Base-by-base conservation (phyloP, 2,888 invertebrate genomes). In the Aromia moschata region DNA sequence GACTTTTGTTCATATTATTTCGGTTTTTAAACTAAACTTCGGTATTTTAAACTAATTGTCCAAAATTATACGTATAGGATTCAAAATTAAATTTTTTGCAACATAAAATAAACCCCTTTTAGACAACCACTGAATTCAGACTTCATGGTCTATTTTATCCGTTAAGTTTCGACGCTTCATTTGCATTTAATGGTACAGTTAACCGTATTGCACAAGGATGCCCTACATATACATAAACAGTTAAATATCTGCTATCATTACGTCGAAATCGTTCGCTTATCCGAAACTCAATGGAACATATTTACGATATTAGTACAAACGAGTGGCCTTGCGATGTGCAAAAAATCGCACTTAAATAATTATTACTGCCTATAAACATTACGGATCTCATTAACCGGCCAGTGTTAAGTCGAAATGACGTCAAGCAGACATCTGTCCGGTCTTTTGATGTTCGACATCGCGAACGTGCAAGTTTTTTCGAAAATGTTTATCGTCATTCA, bases 351-450 rank as follows among this genome's bases (percentile, higher is more conserved):
- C 36, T 47, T 47, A 36, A 47, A 37, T 47, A 37, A 18, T 37
- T 47, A 37, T 47, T 47, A 49, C 25, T 37, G 37, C 20, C 30
- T 49, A 40, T 49, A 49, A 49, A 49, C 37, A 49, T 47, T 49
- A 49, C 20, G 25, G 25, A 36, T 47, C 49, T 37, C 20, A 38
- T 49, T 49, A 49, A 49, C 36, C 38, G 5, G 49, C 49, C 5
- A 38, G 16, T 49, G 49, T 38, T 38, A 38, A 20, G 20, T 33
- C 2, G 47, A 14, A 12, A 12, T 49, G 47, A 49, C 49, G 49
- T 38, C 38, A 38, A 18, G 9, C 33, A 30, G 20, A 38, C 46
- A 46, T 33, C 17, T 46, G 33, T 46, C 46, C 5, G n/a, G n/a
- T 1, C 16, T 41, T 41, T 16, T 12, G n/a, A 9, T 41, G 37